Percentiles rank a stretch among this genome's conserved stretches.
Conservation (phyloP, 2,113 vertebrate species). For the Argyrosomus japonicus region DNA sequence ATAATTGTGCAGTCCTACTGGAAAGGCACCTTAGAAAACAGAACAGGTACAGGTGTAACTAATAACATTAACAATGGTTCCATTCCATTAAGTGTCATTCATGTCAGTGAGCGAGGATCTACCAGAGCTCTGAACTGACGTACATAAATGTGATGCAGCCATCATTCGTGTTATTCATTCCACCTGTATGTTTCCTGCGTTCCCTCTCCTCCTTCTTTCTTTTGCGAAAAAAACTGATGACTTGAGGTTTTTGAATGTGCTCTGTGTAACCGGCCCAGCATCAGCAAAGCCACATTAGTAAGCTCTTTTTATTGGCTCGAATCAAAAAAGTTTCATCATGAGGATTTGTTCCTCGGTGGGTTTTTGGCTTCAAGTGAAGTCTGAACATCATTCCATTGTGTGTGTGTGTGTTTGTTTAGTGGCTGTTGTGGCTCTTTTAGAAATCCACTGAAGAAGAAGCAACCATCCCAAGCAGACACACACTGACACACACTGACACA, state of each 20-base stretch:
- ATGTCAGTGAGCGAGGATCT: too few species aligned
- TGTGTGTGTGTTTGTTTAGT: conserved; percentile 15
- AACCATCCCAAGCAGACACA: not conserved
- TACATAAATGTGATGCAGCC: too few species aligned
- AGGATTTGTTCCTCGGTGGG: not conserved
- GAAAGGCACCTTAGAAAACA: too few species aligned
- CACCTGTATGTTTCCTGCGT: too few species aligned
- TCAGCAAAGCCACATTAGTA: conserved; percentile 2
- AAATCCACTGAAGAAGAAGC: not conserved
- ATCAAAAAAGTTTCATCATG: not conserved
- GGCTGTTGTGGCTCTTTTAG: not conserved
- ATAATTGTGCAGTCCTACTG: too few species aligned
- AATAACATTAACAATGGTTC: too few species aligned
- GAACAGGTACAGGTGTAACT: too few species aligned
- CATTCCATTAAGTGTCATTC: too few species aligned
- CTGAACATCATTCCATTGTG: conserved; percentile 3
- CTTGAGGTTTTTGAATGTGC: not conserved
- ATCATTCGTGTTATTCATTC: too few species aligned
- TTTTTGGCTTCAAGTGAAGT: not conserved
- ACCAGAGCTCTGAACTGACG: too few species aligned
- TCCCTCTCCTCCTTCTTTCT: not conserved
- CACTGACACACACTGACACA: not conserved
- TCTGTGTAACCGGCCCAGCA: not conserved
- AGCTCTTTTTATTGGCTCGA: not conserved
- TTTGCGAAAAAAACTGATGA: conserved; percentile 1